Percentiles rank a stretch among this genome's conserved stretches.
Evolutionary conservation across 2,888 invertebrate genomes (phyloP).

Genomic region (Allolobophora icterica): DNA sequence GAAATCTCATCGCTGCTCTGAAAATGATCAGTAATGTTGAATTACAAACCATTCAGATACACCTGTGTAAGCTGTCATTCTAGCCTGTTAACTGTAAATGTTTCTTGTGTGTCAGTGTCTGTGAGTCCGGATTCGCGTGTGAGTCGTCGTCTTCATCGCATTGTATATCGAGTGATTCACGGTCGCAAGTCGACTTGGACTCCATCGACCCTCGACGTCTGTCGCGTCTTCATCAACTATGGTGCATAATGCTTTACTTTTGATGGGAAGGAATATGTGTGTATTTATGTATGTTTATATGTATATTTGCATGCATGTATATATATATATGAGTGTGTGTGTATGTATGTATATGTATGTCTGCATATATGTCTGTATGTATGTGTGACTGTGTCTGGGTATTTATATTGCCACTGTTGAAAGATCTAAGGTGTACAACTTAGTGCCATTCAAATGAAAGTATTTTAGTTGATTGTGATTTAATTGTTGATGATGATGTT

Average conservation of each 20-base stretch:
- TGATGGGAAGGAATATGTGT: not conserved
- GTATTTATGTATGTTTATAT: no score
- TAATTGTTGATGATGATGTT: not conserved
- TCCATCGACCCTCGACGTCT: constrained; percentile 5
- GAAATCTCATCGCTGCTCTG: no score
- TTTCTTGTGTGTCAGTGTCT: not conserved
- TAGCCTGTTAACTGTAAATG: not conserved
- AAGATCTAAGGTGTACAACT: no score
- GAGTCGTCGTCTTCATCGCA: not conserved
- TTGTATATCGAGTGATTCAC: not conserved
- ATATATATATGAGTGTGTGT: no score
- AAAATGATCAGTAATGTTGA: no score
- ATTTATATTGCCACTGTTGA: no score
- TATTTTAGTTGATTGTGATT: not conserved
- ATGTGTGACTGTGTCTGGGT: no score
- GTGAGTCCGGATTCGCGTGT: not conserved
- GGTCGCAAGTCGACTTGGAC: not conserved
- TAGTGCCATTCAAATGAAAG: not conserved
- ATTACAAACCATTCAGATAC: no score
- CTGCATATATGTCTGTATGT: no score
- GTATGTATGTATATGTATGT: no score
- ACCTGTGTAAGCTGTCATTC: not conserved
- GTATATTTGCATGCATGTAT: no score
- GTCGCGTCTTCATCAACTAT: not conserved
- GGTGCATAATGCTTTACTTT: not conserved